Base-by-base conservation (phyloP, 2,113 vertebrate genomes). In the Piliocolobus tephrosceles region DNA sequence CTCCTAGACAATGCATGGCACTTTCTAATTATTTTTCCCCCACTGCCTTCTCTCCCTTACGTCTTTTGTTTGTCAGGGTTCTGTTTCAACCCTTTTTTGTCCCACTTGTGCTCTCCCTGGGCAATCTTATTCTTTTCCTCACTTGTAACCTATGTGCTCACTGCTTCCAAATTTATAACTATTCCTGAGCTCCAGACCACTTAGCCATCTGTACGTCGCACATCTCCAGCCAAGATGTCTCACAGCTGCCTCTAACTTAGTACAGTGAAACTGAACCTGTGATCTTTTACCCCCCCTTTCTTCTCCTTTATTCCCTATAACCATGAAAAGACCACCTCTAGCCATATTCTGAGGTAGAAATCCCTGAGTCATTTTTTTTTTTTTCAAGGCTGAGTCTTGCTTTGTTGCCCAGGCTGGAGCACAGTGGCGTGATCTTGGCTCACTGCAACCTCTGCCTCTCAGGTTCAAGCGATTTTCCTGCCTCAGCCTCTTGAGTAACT, bases 41-140 rank as follows among this genome's bases (percentile, higher is more conserved):
- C 73, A 58, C 2, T n/a, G 30, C 17, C 30, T 84, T 83, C n/a
- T 91, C 32, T 75, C 57, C 58, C 32, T 94, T 87, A 64, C 83
- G 10, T 89, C 47, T 91, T 93, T 97, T 94, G 6, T 87, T 97
- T 70, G 80, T 88, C 17, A 16, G 75, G 9, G 11, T 89, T 95
- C 70, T 83, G 5, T 87, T 97, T 87, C 47, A 83, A 13, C 40
- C 20, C 30, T 66, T 81, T 88, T 64, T 92, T 88, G 4, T 47
- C 79, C 91, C 35, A 58, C 35, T 68, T 40, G 47, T 61, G 45
- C 8, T 30, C 43, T 76, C 30, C 40, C 2, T 35, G 23, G 55
- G 38, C 47, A 86, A 2, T 68, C 93, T 88, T 35, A 68, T 73
- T 92, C 58, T 5, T 58, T 30, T 40, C 45, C 32, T 38, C 58